Percentiles rank a stretch among this genome's conserved stretches.
phyloP scores from a whole-genome alignment of 2,113 vertebrate species.

The Perca schrenkii region DNA sequence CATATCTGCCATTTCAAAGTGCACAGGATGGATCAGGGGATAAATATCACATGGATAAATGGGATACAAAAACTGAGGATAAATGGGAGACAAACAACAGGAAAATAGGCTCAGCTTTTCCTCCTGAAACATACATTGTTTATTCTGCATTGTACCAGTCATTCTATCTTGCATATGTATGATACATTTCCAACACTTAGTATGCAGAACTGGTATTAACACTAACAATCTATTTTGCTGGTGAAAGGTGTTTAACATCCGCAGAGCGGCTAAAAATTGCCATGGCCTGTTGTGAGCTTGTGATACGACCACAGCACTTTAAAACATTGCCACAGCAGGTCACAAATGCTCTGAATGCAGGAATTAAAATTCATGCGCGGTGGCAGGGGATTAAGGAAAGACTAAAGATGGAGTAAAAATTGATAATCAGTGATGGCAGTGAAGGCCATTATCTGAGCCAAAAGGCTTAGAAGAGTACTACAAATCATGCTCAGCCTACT shows the following conservation, averaged over 20 bases:
- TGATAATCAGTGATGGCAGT: conserved; percentile 31
- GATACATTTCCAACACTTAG: not conserved
- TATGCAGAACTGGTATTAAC: not conserved
- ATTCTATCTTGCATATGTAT: not conserved
- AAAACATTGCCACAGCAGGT: conserved; percentile 10
- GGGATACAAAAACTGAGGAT: not conserved
- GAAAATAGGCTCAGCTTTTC: not conserved
- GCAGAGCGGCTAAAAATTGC: conserved; percentile 11
- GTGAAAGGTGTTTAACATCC: conserved; percentile 7
- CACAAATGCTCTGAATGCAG: conserved; percentile 2
- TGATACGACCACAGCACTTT: conserved; percentile 17
- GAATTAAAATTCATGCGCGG: conserved; percentile 54
- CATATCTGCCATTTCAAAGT: conserved; percentile 19
- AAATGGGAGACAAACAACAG: not conserved
- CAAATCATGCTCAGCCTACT: conserved; percentile 20
- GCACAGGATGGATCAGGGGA: conserved; percentile 25
- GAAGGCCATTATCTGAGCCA: conserved; percentile 39
- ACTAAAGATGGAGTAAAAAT: conserved; percentile 37
- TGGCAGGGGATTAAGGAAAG: conserved; percentile 15
- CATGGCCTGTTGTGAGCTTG: conserved; percentile 16
- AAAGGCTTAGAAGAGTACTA: conserved; percentile 17
- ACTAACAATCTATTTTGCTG: not conserved
- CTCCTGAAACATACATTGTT: not conserved
- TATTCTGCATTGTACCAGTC: not conserved
- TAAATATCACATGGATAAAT: not conserved